Base-by-base conservation (phyloP, 2,113 vertebrate species). In the Morone saxatilis region DNA sequence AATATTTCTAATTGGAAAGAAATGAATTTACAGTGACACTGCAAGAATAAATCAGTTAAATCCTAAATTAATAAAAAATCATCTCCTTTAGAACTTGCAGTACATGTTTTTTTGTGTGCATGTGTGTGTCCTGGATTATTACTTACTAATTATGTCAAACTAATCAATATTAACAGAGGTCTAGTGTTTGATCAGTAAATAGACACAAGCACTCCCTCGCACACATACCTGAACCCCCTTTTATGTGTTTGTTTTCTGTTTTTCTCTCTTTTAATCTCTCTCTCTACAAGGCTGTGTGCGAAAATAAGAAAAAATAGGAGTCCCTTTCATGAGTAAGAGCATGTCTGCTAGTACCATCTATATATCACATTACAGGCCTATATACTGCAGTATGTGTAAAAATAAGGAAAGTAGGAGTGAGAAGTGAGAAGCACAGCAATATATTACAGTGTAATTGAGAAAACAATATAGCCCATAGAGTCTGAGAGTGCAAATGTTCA, bases 241-340 rank as follows among this genome's bases (percentile, higher is more conserved):
- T 62, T 1, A 50, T 16, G 53, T 62, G n/a, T 69, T 62, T 68
- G 47, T 54, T 69, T 4, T 41, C 19, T 22, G 5, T 38, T 4
- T 43, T 11, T 7, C 12, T 65, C 22, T 47, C 19, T 56, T 43
- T 38, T 10, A 9, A n/a, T 43, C 36, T 48, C 41, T 47, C 38
- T 63, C 40, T 17, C 53, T 61, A 20, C 5, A 7, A 53, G 38
- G 12, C 61, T 73, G 20, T 17, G 20, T 38, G 56, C 14, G 6
- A 80, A 62, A 77, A 16, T n/a, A 43, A 73, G 65, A 19, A 65
- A 51, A 62, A 78, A 71, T 45, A 68, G 41, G 80, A 76, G 78
- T 83, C 82, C 54, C 67, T 38, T 75, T 76, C 22, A 74, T 91
- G 86, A 93, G 92, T 90, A 88, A 91, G 78, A 90, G 94, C 88